Base-by-base conservation (phyloP, 2,113 vertebrate genomes). In the Camelus dromedarius region DNA sequence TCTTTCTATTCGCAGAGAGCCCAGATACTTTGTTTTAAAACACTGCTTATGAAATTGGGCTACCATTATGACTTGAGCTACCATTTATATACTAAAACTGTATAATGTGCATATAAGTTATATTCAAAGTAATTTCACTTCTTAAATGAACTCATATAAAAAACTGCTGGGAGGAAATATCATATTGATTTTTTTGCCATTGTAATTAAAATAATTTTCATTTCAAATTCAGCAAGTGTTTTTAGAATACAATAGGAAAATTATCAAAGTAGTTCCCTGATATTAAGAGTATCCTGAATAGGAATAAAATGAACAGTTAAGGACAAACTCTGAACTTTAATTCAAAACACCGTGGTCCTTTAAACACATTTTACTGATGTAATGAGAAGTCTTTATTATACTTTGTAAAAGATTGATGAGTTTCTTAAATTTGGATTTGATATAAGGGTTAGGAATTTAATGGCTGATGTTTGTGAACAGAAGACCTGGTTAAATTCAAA, bases 161-260 rank as follows among this genome's bases (percentile, higher is more conserved):
- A 96, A 88, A 64, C 54, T 92, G 30, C 72, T 6, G 0, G 69
- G 15, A 73, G 5, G 46, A 89, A 50, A 88, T 76, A 32, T 70
- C 38, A 84, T 83, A 60, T 62, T 84, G 83, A 89, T 38, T 97
- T 92, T 83, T 75, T 60, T 48, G 58, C 48, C 54, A n/a, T 24
- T 58, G 48, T 80, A 96, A 93, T 93, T 93, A 66, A 82, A 90
- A 96, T 95, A 88, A 96, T 95, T 95, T 92, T 96, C 84, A 89
- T 56, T 94, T 95, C 70, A 94, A 82, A 94, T 22, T 69, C 42
- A 92, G 56, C 6, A 18, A 90, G 28, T 62, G 46, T 52, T 96
- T 96, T 26, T 28, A 52, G 48, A 96, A 89, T n/a, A 97, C n/a
- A 95, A 89, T 24, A 30, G 30, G 18, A 60, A 0, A 86, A 92